A percentile compares a stretch with the other conserved stretches of the same genome.
Evolutionary conservation across 2,888 invertebrate species (phyloP).

Genomic region (Meteorus colon): DNA sequence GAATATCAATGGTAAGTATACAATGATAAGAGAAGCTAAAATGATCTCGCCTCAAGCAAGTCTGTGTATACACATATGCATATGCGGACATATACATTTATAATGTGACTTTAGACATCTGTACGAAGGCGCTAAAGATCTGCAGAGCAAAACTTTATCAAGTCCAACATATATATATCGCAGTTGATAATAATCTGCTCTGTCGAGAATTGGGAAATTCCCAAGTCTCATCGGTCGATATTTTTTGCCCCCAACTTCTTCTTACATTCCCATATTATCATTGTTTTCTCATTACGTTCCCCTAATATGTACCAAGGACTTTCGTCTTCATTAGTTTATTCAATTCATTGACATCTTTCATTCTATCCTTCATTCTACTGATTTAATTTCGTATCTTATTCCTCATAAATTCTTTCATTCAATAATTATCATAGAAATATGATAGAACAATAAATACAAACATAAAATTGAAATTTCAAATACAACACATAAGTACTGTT

Average conservation of each 20-base stretch:
- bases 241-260: not conserved
- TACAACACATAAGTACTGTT: no score
- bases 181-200: not conserved
- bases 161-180: not conserved
- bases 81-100: not conserved
- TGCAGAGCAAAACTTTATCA: not conserved
- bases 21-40: not conserved
- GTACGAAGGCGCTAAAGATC: not conserved
- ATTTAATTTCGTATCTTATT: no score
- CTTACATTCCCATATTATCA: no score
- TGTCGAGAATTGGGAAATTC: slow-evolving; percentile 19
- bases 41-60: not conserved
- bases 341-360: no score
- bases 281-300: no score
- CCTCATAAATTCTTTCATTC: no score
- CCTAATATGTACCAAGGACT: no score
- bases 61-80: not conserved
- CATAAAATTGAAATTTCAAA: no score
- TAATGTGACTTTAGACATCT: not conserved
- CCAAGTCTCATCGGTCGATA: not conserved
- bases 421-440: no score
- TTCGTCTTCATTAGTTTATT: no score
- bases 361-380: no score
- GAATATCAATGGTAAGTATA: not conserved
- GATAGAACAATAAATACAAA: no score